A percentile compares a stretch with the other conserved stretches of the same genome.
Evolutionary conservation across 2,888 invertebrate species (phyloP).

Genomic region (Drosophila eohydei): DNA sequence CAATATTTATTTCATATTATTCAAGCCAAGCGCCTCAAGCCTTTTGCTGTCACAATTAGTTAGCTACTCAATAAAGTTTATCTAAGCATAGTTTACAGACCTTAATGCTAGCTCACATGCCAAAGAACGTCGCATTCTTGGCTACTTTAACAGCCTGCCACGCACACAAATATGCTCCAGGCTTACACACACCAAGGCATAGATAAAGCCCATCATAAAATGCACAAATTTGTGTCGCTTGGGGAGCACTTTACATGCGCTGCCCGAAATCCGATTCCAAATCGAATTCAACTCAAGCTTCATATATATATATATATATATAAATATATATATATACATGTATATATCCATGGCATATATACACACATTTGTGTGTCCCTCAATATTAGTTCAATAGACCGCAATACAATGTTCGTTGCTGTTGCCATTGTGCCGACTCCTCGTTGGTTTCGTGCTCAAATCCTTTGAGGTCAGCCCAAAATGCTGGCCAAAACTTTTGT

Average conservation of each 20-base stretch:
- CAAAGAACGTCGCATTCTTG: neutral
- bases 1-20: constrained; percentile 9
- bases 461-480: constrained; percentile 71
- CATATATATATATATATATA: neutral
- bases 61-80: neutral
- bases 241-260: constrained; percentile 63
- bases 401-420: constrained; percentile 26
- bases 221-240: constrained; percentile 67
- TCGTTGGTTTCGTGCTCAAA: constrained; percentile 47
- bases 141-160: constrained; percentile 11
- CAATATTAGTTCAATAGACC: constrained; percentile 73
- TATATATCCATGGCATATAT: neutral
- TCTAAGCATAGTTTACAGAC: no score
- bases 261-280: constrained; percentile 30
- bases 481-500: constrained; percentile 43
- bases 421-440: constrained; percentile 26
- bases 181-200: constrained; percentile 11
- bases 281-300: constrained; percentile 41
- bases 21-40: neutral
- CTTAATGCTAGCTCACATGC: neutral
- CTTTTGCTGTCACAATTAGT: constrained; percentile 8
- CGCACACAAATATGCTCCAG: constrained; percentile 7
- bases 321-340: neutral
- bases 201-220: constrained; percentile 62
- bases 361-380: constrained; percentile 14